Base-by-base conservation (phyloP, 92 coral and sea anemone species). In the Diadumene lineata region DNA sequence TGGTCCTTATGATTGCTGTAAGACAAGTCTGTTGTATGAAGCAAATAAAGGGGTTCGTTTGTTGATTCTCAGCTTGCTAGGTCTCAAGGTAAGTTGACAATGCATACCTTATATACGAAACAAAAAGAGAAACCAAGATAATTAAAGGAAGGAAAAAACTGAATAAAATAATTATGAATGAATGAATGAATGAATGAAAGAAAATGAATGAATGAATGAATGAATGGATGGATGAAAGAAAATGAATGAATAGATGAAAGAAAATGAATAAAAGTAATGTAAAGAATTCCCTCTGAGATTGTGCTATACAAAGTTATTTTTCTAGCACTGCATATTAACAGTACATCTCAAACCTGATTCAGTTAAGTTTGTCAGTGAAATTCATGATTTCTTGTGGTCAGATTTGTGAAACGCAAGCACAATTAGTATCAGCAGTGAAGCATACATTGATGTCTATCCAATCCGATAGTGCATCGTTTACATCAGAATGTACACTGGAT, bases 1-100 rank as follows among this genome's bases (percentile, higher is more conserved):
- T 50, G 97, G 94, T 0, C 90, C 92, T 11, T 76, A 85, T 70
- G 98, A 94, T 73, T 88, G 89, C 77, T 94, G 98, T 38, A 77
- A 50, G 22, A 94, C 97, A 67, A 91, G 91, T 31, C 68, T 94
- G 79, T 60, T 81, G 43, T 79, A 79, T 79, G 82, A 86, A 32
- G 86, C 74, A 23, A 84, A 88, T 31, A 87, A 88, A 63, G 98
- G 98, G 21, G 79, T 94, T 25, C 79, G 94, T 17, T 68, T 92
- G 6, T 69, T 94, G 72, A 67, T 94, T 32, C 85, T 94, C 53
- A 88, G 91, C 24, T 83, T 94, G 17, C 79, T 94, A 28, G 98
- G 98, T 18, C 65, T 94, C 6, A 81, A 91, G 92, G 98, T 94
- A 53, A 53, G 24, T 3, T 13, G n/a, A 53, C 24, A 21, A 53